These are phyloP conservation scores for Oncorhynchus keta DNA, from an alignment of 2,113 vertebrate genomes.

Conservation along the genomic window DNA sequence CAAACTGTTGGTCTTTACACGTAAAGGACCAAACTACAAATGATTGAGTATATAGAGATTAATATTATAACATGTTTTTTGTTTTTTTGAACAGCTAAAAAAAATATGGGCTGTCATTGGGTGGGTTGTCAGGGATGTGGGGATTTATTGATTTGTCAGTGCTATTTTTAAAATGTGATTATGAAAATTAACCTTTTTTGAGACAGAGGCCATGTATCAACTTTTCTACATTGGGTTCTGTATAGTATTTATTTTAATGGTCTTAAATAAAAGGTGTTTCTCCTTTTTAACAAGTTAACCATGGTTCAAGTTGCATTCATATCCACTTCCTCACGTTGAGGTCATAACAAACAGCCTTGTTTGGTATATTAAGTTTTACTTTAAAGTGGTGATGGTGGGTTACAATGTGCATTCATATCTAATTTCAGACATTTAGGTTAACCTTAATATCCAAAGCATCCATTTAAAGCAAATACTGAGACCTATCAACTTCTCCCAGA, in stretches of 20 bases:
- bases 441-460: too few relatives aligned
- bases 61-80: constrained; percentile 28
- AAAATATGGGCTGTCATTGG: constrained; percentile 52
- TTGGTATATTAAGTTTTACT: background rate
- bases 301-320: constrained; percentile 27
- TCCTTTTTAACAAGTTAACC: constrained; percentile 65
- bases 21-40: constrained; percentile 74
- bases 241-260: constrained; percentile 85
- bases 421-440: too few relatives aligned
- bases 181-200: constrained; percentile 70
- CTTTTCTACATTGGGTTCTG: constrained; percentile 83
- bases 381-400: background rate
- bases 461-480: too few relatives aligned
- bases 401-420: too few relatives aligned
- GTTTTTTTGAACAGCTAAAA: constrained; percentile 32
- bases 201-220: constrained; percentile 76
- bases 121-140: constrained; percentile 36
- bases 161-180: constrained; percentile 71
- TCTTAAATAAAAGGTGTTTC: constrained; percentile 77
- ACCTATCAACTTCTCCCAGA: too few relatives aligned
- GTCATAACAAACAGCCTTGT: background rate
- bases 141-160: constrained; percentile 65
- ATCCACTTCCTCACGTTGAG: background rate
- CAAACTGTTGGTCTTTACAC: constrained; percentile 53
- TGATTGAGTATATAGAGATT: constrained; percentile 57